These are phyloP conservation scores for Petrolisthes manimaculis DNA, from an alignment of 2,888 invertebrate genomes.

Conservation along the genomic window DNA sequence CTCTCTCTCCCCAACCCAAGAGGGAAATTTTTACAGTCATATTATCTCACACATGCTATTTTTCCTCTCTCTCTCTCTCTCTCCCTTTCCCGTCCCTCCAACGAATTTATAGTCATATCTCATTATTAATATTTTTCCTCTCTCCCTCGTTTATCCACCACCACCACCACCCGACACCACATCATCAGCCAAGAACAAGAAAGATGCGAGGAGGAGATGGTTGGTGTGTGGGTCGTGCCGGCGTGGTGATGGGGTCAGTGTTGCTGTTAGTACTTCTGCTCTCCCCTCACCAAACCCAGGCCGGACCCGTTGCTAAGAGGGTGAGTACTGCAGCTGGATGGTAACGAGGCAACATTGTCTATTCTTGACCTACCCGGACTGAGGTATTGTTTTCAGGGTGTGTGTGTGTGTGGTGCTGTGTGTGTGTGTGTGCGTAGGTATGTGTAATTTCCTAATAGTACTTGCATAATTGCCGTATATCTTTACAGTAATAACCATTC, in stretches of 20 bases:
- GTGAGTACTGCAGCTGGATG: background rate
- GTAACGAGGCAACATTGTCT: background rate
- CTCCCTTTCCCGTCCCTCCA: background rate
- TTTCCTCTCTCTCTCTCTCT: background rate
- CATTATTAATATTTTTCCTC: background rate
- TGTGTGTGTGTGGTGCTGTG: background rate
- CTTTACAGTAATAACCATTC: too few species aligned
- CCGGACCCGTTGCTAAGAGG: constrained; percentile 43
- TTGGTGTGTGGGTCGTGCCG: constrained; percentile 30
- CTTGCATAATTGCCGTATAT: too few species aligned
- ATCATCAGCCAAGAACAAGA: background rate
- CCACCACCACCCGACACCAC: background rate
- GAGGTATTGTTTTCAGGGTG: background rate
- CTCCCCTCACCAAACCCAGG: constrained; percentile 24
- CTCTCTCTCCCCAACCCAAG: background rate
- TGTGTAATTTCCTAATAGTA: too few species aligned
- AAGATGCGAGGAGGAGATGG: background rate
- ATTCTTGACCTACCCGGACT: too few species aligned
- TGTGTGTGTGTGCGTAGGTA: background rate
- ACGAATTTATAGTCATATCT: background rate
- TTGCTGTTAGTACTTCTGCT: constrained; percentile 22
- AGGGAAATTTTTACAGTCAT: background rate
- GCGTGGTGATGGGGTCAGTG: background rate
- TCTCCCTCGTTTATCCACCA: constrained; percentile 4
- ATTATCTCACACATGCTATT: background rate